Evolutionary conservation across 2,888 invertebrate genomes (phyloP), one percentile per base, ranked within the genome.

Genomic region (Tricholauxania praeusta): DNA sequence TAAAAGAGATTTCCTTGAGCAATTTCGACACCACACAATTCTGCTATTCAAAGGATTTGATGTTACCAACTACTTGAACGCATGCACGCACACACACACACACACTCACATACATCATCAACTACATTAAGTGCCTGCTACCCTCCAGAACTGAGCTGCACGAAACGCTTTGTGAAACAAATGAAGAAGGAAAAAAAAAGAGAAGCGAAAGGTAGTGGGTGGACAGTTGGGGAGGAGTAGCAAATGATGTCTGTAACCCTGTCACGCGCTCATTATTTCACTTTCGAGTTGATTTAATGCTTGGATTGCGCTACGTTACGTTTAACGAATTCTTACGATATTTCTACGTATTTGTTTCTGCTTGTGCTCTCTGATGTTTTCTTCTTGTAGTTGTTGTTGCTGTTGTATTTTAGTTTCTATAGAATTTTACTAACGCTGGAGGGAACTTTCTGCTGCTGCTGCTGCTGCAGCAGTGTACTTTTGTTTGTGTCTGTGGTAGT

Each of bases 181-280:
- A 39, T 39, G 39, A 39, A 39, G 10, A 39, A 39, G 0, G 0
- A 5, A 39, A 39, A 39, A 7, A 39, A 39, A 39, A 39, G 39
- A 39, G 39, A 8, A 39, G 8, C 10, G 10, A 39, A 39, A 39
- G 39, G 39, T 39, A 10, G 39, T 39, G 39, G 39, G 39, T 39
- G 39, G 39, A 39, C 39, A 39, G 39, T 39, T 39, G 1, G 10
- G 39, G 39, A 39, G 39, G 22, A 55, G 12, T 22, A 55, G 12
- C 22, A 19, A 19, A 19, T 55, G 22, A 5, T 55, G 55, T 55
- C 22, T 55, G 22, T 14, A 55, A 55, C 55, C 55, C 55, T 55
- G 55, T n/a, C 55, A 55, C 55, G 55, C 55, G 22, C 55, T 55
- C 55, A 55, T 55, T 55, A 22, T 55, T 22, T 55, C 55, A 55